Evolutionary conservation across 2,888 invertebrate species (phyloP).

Genomic region (Ophion obscuratus): DNA sequence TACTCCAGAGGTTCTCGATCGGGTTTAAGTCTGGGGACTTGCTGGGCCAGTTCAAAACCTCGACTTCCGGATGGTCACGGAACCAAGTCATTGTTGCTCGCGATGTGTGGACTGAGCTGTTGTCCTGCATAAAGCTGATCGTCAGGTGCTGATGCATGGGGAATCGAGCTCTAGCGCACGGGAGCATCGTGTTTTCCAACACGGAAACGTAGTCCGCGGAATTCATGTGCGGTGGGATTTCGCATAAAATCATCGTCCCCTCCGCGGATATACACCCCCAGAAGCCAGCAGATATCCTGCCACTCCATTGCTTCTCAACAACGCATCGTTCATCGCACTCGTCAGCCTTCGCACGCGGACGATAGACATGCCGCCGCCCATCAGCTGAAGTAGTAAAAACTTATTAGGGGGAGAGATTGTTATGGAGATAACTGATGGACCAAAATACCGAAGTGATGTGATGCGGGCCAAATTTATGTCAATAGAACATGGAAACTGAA

Average conservation of each 20-base stretch:
- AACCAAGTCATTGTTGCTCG: conserved; percentile 62
- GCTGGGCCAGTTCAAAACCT: conserved; percentile 62
- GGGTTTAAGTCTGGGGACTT: conserved; percentile 69
- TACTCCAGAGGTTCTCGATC: too few relatives aligned
- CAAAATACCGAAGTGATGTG: too few relatives aligned
- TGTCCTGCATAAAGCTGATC: conserved; percentile 64
- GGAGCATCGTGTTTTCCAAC: conserved; percentile 61
- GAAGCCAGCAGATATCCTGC: conserved; percentile 40
- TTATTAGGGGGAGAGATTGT: too few relatives aligned
- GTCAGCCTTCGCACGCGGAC: too few relatives aligned
- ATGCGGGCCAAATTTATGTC: too few relatives aligned
- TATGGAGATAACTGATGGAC: too few relatives aligned
- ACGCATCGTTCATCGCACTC: too few relatives aligned
- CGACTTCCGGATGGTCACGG: conserved; percentile 57
- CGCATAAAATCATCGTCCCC: conserved; percentile 50
- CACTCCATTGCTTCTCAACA: too few relatives aligned
- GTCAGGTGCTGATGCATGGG: conserved; percentile 38
- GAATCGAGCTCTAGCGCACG: conserved; percentile 48
- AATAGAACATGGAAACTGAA: too few relatives aligned
- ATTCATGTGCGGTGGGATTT: conserved; percentile 53
- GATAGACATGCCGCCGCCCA: too few relatives aligned
- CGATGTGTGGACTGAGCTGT: conserved; percentile 65
- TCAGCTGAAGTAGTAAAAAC: too few relatives aligned
- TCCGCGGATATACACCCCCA: conserved; percentile 62
- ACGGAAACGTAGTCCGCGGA: conserved; percentile 54